These are phyloP conservation scores for Eupsittula cactorum DNA, from an alignment of 2,113 vertebrate genomes.

Conservation along the genomic window DNA sequence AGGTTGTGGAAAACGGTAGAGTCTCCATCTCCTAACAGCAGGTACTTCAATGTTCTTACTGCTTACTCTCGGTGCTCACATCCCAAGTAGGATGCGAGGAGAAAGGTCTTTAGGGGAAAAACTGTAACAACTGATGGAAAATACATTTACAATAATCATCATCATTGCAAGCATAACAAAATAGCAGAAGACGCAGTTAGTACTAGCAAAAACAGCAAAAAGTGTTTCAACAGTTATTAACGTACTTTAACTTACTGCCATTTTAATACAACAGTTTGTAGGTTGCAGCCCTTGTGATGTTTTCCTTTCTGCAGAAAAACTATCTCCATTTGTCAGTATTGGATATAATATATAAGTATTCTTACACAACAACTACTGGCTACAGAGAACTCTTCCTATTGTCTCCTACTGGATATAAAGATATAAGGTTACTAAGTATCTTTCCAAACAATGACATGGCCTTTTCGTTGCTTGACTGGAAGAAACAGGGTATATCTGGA, in stretches of 20 bases:
- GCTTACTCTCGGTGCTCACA: background rate
- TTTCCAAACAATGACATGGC: accelerated
- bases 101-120: background rate
- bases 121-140: background rate
- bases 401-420: background rate
- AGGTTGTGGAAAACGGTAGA: background rate
- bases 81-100: background rate
- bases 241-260: background rate
- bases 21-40: background rate
- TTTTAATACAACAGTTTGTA: background rate
- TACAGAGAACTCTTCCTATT: background rate
- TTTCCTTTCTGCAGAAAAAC: background rate
- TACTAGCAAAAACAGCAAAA: background rate
- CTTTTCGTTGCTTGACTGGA: background rate
- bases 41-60: background rate
- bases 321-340: background rate
- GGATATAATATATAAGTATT: background rate
- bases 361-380: background rate
- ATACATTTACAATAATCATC: background rate
- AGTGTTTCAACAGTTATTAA: background rate
- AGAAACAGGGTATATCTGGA: background rate
- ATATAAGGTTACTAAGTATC: background rate
- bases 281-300: background rate
- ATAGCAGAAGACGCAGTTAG: background rate
- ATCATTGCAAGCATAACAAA: background rate